Conservation (phyloP, 1,140 invertebrate species). For the roundworm (Caenorhabditis elegans) region DNA sequence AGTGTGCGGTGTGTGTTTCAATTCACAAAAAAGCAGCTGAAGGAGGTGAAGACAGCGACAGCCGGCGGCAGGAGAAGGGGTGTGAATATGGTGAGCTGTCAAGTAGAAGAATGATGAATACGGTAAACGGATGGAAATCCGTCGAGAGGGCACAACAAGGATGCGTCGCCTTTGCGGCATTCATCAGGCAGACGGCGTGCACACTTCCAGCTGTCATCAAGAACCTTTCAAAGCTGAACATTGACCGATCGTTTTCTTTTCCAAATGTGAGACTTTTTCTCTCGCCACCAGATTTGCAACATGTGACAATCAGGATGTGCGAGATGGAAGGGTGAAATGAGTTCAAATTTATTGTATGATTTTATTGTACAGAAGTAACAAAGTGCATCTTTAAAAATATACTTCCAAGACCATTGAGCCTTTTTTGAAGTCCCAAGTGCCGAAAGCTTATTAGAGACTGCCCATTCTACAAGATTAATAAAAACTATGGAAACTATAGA, state of each 20-base stretch:
- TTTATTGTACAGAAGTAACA: too few species aligned
- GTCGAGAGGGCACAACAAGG: conserved; percentile 19
- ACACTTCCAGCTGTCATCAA: conserved; percentile 32
- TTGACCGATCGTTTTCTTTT: conserved; percentile 29
- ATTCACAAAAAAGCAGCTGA: conserved; percentile 24
- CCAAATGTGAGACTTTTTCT: background rate
- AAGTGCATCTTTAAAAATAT: too few species aligned
- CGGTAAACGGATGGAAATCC: conserved; percentile 28
- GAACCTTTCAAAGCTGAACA: conserved; percentile 10
- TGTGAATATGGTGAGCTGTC: conserved; percentile 32
- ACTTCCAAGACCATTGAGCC: too few species aligned
- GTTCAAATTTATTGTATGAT: too few species aligned
- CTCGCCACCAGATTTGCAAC: background rate
- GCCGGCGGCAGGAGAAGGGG: conserved; percentile 9
- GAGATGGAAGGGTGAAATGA: background rate
- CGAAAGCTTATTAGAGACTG: too few species aligned
- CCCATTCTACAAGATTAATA: too few species aligned
- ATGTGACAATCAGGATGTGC: background rate
- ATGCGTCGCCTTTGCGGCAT: background rate
- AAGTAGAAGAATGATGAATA: conserved; percentile 27
- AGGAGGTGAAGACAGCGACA: background rate
- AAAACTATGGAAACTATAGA: too few species aligned
- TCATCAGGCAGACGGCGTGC: conserved; percentile 21
- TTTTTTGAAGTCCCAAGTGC: too few species aligned
- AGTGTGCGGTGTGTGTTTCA: conserved; percentile 9